Evolutionary conservation across 2,888 invertebrate species (phyloP).

Genomic region (Aromia moschata): DNA sequence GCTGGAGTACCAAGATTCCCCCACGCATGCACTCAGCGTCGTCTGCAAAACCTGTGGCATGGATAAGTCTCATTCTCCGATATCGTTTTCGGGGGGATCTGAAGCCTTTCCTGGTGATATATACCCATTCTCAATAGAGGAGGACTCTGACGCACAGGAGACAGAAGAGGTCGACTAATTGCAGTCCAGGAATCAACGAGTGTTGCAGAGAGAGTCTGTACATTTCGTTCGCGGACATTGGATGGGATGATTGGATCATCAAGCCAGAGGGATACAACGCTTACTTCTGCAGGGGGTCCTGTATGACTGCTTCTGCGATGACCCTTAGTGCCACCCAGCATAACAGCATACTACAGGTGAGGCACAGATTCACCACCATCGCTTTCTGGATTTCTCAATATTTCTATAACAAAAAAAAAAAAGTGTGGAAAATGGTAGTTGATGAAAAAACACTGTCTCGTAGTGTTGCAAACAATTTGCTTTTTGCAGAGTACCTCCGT

Average conservation of each 20-base stretch:
- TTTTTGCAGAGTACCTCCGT: too few species aligned
- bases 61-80: slow-evolving; percentile 71
- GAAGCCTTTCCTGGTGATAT: slow-evolving; percentile 81
- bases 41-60: slow-evolving; percentile 80
- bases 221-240: slow-evolving; percentile 84
- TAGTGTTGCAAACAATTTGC: too few species aligned
- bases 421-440: too few species aligned
- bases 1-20: slow-evolving; percentile 74
- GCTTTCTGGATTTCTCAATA: too few species aligned
- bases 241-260: slow-evolving; percentile 91
- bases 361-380: too few species aligned
- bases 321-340: slow-evolving; percentile 73
- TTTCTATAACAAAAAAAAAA: too few species aligned
- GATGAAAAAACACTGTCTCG: too few species aligned
- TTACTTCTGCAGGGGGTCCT: slow-evolving; percentile 86
- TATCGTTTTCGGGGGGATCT: slow-evolving; percentile 76
- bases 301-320: slow-evolving; percentile 77
- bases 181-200: slow-evolving; percentile 74
- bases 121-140: slow-evolving; percentile 77
- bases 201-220: slow-evolving; percentile 86
- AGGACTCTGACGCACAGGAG: slow-evolving; percentile 55
- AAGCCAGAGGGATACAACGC: slow-evolving; percentile 85
- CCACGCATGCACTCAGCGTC: slow-evolving; percentile 78
- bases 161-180: slow-evolving; percentile 71
- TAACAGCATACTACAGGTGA: slow-evolving; percentile 79